These are phyloP conservation scores for Enteromius treurensis DNA, from an alignment of 2,797 vertebrate species.

Conservation along the genomic window DNA sequence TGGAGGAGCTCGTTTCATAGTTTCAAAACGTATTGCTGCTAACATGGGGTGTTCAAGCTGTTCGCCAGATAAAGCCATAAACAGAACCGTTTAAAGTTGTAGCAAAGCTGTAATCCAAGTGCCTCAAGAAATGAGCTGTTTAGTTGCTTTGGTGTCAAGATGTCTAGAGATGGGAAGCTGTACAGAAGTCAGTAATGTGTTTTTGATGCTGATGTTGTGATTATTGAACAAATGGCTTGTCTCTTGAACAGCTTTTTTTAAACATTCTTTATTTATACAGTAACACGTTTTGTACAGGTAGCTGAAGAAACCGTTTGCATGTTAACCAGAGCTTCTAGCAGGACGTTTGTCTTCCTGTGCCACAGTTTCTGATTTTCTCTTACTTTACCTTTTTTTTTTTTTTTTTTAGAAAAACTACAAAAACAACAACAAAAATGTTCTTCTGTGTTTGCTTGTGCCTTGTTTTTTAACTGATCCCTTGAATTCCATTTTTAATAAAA, in stretches of 20 bases:
- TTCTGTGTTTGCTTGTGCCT: slow-evolving; percentile 78
- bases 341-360: slow-evolving; percentile 80
- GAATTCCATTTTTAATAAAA: slow-evolving; percentile 77
- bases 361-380: slow-evolving; percentile 79
- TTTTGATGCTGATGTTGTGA: slow-evolving; percentile 28
- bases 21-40: slow-evolving; percentile 85
- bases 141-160: not conserved
- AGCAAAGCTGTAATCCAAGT: slow-evolving; percentile 13
- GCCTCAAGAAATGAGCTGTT: slow-evolving; percentile 29
- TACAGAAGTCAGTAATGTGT: not conserved
- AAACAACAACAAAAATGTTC: not conserved
- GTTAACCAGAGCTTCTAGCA: slow-evolving; percentile 65
- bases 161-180: not conserved
- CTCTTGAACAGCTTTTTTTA: slow-evolving; percentile 68
- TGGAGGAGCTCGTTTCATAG: slow-evolving; percentile 78
- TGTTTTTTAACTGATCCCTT: slow-evolving; percentile 73
- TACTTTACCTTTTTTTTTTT: slow-evolving; percentile 48
- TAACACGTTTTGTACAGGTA: slow-evolving; percentile 84
- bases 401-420: slow-evolving; percentile 67
- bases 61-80: slow-evolving; percentile 48
- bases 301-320: slow-evolving; percentile 69
- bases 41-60: slow-evolving; percentile 69
- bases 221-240: slow-evolving; percentile 67
- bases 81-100: not conserved
- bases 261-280: slow-evolving; percentile 87